Conservation (phyloP, 2,888 invertebrate species). For the Ormyrus nitidulus region DNA sequence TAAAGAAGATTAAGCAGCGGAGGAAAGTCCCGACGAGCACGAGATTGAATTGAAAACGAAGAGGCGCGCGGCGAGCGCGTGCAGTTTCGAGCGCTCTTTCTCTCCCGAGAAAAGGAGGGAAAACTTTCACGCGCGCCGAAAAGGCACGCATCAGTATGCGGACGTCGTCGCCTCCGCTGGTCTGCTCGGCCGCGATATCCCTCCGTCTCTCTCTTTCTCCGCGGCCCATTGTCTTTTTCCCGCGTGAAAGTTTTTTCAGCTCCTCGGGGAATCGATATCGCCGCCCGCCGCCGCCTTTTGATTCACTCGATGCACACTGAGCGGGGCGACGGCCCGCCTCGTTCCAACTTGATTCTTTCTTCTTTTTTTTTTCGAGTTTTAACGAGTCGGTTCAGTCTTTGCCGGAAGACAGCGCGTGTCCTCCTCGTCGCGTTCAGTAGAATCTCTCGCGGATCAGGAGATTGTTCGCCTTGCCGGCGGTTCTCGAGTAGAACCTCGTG, state of each 20-base stretch:
- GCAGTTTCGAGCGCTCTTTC: not conserved
- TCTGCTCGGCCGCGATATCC: not conserved
- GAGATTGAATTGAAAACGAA: constrained; percentile 35
- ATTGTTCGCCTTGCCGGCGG: constrained; percentile 37
- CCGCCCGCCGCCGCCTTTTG: not conserved
- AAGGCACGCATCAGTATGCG: constrained; percentile 26
- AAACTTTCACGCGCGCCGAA: constrained; percentile 39
- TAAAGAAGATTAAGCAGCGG: constrained; percentile 10
- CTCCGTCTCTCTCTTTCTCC: constrained; percentile 1
- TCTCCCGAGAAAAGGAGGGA: not conserved
- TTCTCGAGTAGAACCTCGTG: constrained; percentile 24
- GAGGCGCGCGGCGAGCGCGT: not conserved
- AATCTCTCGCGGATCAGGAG: constrained; percentile 48
- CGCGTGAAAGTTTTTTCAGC: constrained; percentile 38
- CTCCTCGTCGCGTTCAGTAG: constrained; percentile 30
- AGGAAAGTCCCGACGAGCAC: not conserved
- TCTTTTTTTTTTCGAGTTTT: not conserved
- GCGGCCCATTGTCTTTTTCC: constrained; percentile 30
- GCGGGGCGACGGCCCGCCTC: no score
- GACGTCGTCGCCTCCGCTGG: not conserved
- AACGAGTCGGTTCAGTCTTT: constrained; percentile 43
- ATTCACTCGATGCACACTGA: not conserved
- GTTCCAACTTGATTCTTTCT: not conserved
- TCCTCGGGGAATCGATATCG: not conserved
- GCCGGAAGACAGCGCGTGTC: not conserved